Conservation (phyloP, 2,797 vertebrate species). For the Vultur gryphus region DNA sequence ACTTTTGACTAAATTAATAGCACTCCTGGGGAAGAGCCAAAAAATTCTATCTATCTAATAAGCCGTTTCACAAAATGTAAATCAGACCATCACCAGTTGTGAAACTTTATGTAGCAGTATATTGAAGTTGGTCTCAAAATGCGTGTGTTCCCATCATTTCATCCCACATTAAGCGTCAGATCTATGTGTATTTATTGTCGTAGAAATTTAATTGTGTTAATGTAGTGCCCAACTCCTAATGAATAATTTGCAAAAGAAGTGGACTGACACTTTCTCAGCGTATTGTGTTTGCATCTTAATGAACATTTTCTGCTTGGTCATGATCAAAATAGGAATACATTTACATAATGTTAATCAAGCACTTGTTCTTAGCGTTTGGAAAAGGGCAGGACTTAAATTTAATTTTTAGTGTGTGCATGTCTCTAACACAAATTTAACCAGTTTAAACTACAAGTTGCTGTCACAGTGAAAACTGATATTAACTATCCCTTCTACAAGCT, state of each 20-base stretch:
- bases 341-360: constrained; percentile 65
- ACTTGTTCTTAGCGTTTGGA: constrained; percentile 60
- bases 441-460: constrained; percentile 24
- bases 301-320: constrained; percentile 58
- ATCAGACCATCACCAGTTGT: not conserved
- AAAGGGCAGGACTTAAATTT: constrained; percentile 51
- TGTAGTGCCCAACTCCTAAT: constrained; percentile 14
- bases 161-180: not conserved
- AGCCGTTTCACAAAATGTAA: not conserved
- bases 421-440: constrained; percentile 32
- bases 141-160: not conserved
- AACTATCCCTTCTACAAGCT: not conserved
- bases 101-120: not conserved
- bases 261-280: constrained; percentile 41
- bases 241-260: constrained; percentile 33
- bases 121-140: not conserved
- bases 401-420: constrained; percentile 14
- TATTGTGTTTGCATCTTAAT: constrained; percentile 55
- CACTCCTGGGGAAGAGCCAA: not conserved
- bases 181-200: not conserved
- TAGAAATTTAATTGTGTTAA: constrained; percentile 26
- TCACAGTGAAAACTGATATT: not conserved
- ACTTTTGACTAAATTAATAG: not conserved
- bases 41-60: not conserved
- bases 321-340: constrained; percentile 53